Conservation (phyloP, 2,113 vertebrate species). For the Megaceryle maxima region DNA sequence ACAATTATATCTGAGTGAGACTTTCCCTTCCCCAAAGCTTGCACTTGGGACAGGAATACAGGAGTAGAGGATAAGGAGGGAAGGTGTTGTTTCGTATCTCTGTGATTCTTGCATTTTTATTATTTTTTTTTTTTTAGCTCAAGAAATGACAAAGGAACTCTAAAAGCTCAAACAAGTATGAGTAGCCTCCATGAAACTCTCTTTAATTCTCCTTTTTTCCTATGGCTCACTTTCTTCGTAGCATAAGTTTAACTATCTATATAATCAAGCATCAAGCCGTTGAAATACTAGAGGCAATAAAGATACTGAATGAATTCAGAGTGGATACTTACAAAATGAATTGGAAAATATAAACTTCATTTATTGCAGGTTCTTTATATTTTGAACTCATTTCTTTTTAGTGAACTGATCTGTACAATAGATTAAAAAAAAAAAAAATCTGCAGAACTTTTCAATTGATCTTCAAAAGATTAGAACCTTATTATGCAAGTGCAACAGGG, state of each 20-base stretch:
- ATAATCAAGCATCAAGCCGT: neutral
- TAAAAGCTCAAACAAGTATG: neutral
- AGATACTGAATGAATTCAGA: neutral
- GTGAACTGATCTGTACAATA: neutral
- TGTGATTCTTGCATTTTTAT: neutral
- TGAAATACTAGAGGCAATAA: neutral
- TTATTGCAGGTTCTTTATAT: neutral
- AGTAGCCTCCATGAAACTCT: neutral
- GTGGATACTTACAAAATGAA: neutral
- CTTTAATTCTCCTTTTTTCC: neutral
- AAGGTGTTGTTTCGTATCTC: neutral
- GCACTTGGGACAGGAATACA: neutral
- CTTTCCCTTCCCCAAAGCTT: neutral
- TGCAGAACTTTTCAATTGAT: neutral
- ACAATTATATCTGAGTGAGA: neutral
- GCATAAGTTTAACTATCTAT: neutral
- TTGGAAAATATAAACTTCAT: neutral
- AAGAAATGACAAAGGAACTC: neutral
- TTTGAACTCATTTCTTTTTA: neutral
- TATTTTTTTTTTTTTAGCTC: neutral
- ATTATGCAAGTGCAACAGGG: neutral
- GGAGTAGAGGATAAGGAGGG: neutral
- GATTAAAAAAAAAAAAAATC: neutral
- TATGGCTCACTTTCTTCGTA: neutral
- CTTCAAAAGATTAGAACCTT: neutral